phyloP scores from a whole-genome alignment of 2,888 invertebrate species.

The Callimorpha dominula region DNA sequence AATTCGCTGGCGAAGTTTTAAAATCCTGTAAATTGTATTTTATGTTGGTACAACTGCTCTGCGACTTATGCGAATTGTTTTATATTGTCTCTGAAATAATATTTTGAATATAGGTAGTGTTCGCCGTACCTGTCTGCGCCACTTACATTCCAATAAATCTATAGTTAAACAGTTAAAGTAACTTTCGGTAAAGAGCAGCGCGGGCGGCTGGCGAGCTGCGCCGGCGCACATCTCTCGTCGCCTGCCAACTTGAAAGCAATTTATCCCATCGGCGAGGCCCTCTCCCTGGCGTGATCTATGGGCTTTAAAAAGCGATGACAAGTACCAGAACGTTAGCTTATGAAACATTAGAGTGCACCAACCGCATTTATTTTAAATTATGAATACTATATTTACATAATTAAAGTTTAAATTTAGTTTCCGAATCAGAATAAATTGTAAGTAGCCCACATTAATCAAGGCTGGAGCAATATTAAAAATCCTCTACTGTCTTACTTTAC shows the following conservation, averaged over 20 bases:
- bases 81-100: slow-evolving; percentile 21
- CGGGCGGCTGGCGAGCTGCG: slow-evolving; percentile 39
- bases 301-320: slow-evolving; percentile 75
- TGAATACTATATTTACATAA: slow-evolving; percentile 25
- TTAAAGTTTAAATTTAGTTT: slow-evolving; percentile 46
- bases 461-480: slow-evolving; percentile 34
- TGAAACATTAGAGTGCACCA: slow-evolving; percentile 44
- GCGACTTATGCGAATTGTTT: slow-evolving; percentile 76
- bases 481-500: slow-evolving; percentile 35
- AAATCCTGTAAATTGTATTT: slow-evolving; percentile 50
- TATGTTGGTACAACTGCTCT: slow-evolving; percentile 56
- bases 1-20: slow-evolving; percentile 73
- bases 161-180: slow-evolving; percentile 66
- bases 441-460: slow-evolving; percentile 40
- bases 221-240: slow-evolving; percentile 73
- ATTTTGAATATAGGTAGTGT: slow-evolving; percentile 16
- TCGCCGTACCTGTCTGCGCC: slow-evolving; percentile 48
- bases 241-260: slow-evolving; percentile 73
- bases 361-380: slow-evolving; percentile 40
- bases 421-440: slow-evolving; percentile 34
- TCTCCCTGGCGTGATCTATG: slow-evolving; percentile 70
- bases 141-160: slow-evolving; percentile 71
- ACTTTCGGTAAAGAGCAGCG: slow-evolving; percentile 50
- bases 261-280: slow-evolving; percentile 70
- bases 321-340: slow-evolving; percentile 50